Evolutionary conservation across 2,797 vertebrate species (phyloP).

Genomic region (Pseudomugil tenellus): DNA sequence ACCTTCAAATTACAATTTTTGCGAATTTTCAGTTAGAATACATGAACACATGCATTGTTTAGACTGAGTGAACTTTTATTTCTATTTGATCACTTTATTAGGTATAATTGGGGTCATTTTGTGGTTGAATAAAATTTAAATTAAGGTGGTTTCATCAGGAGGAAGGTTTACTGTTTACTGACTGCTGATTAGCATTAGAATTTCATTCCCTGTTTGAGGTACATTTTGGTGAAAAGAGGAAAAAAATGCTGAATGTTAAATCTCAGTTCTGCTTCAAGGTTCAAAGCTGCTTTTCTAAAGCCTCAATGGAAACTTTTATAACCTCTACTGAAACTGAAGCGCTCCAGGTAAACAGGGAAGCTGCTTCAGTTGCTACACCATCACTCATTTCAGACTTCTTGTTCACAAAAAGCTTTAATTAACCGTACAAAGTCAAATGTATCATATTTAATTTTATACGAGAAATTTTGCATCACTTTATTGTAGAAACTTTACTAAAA

Average conservation of each 20-base stretch:
- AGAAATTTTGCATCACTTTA: too few species aligned
- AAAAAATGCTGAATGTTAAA: constrained; percentile 63
- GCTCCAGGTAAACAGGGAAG: neutral
- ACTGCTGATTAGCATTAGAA: constrained; percentile 34
- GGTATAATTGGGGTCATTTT: constrained; percentile 32
- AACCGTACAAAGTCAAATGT: too few species aligned
- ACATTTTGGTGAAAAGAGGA: constrained; percentile 21
- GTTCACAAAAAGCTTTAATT: neutral
- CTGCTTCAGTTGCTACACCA: neutral
- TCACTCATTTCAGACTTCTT: neutral
- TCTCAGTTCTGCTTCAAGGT: constrained; percentile 72
- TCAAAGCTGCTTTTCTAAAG: constrained; percentile 8
- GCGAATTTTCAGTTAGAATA: constrained; percentile 44
- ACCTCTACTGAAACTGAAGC: constrained; percentile 5
- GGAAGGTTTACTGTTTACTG: constrained; percentile 12
- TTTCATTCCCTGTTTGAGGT: constrained; percentile 12
- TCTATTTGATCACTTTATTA: constrained; percentile 34
- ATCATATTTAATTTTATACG: too few species aligned
- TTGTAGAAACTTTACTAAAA: too few species aligned
- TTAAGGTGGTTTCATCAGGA: constrained; percentile 7
- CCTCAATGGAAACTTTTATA: constrained; percentile 20
- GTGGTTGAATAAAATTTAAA: constrained; percentile 25
- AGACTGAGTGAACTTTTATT: constrained; percentile 45
- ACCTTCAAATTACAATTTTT: constrained; percentile 48
- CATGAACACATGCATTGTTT: constrained; percentile 46